These are phyloP conservation scores for Chloroclysta siterata DNA, from an alignment of 2,888 invertebrate species.

Conservation along the genomic window DNA sequence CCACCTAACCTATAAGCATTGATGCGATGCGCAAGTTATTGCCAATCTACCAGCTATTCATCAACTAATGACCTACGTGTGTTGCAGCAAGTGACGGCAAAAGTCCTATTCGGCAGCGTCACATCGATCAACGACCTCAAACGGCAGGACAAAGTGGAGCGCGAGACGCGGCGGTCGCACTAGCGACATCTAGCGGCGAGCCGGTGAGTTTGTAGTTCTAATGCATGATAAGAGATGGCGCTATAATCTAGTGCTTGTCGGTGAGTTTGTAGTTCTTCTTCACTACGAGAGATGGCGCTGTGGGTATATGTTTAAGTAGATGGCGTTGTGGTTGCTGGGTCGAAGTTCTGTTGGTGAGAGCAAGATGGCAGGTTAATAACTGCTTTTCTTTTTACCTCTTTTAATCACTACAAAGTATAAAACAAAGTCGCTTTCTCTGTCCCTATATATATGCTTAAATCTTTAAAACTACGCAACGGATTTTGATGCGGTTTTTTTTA, in stretches of 20 bases:
- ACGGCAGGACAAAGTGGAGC: slow-evolving; percentile 88
- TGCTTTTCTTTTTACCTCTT: too few species aligned
- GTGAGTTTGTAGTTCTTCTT: background rate
- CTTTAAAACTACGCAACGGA: too few species aligned
- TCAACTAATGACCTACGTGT: slow-evolving; percentile 38
- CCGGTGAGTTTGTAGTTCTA: slow-evolving; percentile 37
- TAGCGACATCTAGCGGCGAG: slow-evolving; percentile 68
- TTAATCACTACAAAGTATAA: too few species aligned
- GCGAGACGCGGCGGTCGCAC: slow-evolving; percentile 85
- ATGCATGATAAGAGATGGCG: slow-evolving; percentile 42
- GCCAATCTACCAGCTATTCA: slow-evolving; percentile 37
- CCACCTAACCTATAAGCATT: slow-evolving; percentile 23
- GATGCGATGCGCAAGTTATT: slow-evolving; percentile 35
- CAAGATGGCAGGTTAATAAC: slow-evolving; percentile 45
- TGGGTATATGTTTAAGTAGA: background rate
- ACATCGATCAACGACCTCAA: slow-evolving; percentile 90
- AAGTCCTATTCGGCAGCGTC: slow-evolving; percentile 90
- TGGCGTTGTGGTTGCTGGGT: background rate
- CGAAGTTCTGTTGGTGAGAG: background rate
- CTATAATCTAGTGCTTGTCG: slow-evolving; percentile 4
- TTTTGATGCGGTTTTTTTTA: too few species aligned
- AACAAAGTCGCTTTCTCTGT: too few species aligned
- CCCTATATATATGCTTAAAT: too few species aligned
- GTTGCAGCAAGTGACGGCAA: slow-evolving; percentile 88
- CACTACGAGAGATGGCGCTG: slow-evolving; percentile 13